Evolutionary conservation across 2,888 invertebrate species (phyloP).

Genomic region (Corythucha ciliata): DNA sequence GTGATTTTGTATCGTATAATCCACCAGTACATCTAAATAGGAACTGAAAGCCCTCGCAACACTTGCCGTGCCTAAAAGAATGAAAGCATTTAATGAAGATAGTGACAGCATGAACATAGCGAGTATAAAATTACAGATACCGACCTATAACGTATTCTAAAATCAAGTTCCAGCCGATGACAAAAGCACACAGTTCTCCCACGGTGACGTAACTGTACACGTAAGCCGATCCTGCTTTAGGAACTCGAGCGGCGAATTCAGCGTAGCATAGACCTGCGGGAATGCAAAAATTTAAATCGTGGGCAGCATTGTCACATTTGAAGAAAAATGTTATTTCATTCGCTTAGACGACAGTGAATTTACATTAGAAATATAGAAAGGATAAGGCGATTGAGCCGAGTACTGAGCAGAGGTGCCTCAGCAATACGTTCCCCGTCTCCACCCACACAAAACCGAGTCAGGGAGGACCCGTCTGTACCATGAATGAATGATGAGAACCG

Average conservation of each 20-base stretch:
- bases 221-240: slow-evolving; percentile 75
- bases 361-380: no score
- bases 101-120: not conserved
- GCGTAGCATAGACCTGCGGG: slow-evolving; percentile 62
- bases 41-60: slow-evolving; percentile 64
- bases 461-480: no score
- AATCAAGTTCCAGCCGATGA: slow-evolving; percentile 85
- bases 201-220: slow-evolving; percentile 68
- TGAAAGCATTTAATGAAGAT: not conserved
- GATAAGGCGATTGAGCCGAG: no score
- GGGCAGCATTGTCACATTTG: no score
- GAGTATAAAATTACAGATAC: slow-evolving; percentile 29
- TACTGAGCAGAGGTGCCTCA: no score
- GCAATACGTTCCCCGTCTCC: no score
- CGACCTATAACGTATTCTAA: slow-evolving; percentile 67
- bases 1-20: slow-evolving; percentile 50
- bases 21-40: slow-evolving; percentile 57
- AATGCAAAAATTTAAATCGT: not conserved
- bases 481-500: no score
- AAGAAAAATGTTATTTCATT: no score
- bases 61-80: slow-evolving; percentile 58
- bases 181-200: slow-evolving; percentile 72
- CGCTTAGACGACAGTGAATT: no score
- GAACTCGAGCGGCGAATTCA: slow-evolving; percentile 70
- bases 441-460: no score